These are phyloP conservation scores for Ctena decussata DNA, from an alignment of 2,888 invertebrate genomes.

Conservation along the genomic window DNA sequence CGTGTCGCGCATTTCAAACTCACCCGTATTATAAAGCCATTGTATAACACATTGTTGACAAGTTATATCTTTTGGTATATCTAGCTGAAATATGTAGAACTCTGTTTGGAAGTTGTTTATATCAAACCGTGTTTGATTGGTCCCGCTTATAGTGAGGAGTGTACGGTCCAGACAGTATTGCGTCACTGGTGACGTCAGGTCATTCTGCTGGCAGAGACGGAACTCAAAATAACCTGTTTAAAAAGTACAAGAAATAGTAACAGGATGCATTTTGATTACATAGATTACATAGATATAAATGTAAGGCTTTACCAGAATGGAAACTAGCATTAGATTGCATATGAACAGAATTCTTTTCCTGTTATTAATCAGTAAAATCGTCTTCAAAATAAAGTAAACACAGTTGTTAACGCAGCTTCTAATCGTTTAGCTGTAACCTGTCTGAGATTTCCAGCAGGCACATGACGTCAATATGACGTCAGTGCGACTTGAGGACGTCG, in stretches of 20 bases:
- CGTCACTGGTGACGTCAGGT: conserved; percentile 61
- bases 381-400: too few relatives aligned
- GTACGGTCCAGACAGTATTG: conserved; percentile 73
- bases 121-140: conserved; percentile 37
- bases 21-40: conserved; percentile 72
- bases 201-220: conserved; percentile 77
- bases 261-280: too few relatives aligned
- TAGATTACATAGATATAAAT: too few relatives aligned
- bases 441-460: too few relatives aligned
- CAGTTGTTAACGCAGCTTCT: too few relatives aligned
- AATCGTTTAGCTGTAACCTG: too few relatives aligned
- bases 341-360: too few relatives aligned
- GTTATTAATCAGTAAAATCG: too few relatives aligned
- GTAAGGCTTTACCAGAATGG: too few relatives aligned
- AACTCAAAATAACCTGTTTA: conserved; percentile 80
- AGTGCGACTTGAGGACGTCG: too few relatives aligned
- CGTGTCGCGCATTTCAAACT: not conserved
- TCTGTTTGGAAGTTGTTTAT: conserved; percentile 16
- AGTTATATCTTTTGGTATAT: conserved; percentile 53
- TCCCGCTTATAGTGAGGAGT: conserved; percentile 58
- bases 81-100: conserved; percentile 43
- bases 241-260: not conserved
- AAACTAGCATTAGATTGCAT: too few relatives aligned
- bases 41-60: conserved; percentile 68
- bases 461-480: too few relatives aligned